Evolutionary conservation across 2,888 invertebrate genomes (phyloP), one percentile per base, ranked within the genome.

Genomic region (Incurvaria masculella): DNA sequence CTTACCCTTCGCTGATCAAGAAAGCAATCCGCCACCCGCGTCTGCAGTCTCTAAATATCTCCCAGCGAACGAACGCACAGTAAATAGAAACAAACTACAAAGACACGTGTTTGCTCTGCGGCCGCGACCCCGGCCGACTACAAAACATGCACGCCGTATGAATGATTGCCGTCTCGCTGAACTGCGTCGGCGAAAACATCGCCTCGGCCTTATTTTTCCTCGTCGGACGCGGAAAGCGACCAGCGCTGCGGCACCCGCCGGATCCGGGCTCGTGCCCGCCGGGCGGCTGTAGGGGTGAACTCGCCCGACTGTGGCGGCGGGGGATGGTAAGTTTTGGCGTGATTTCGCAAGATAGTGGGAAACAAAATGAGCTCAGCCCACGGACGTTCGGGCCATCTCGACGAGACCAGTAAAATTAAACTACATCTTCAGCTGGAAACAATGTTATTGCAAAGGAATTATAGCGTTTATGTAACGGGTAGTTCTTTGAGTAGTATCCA

Each of bases 321-420:
- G 62, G 60, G 59, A 64, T 64, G 66, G 66, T 62, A 62, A 63
- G 64, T 68, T 69, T 70, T 68, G 66, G 67, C 66, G 68, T 66
- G 61, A 66, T 68, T 65, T 68, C 65, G 70, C 68, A 75, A 73
- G 72, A 75, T 70, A 74, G 72, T 71, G 73, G 72, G 72, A 72
- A 71, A 75, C 73, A 72, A 73, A 75, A 78, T 76, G 76, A 74
- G 69, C 73, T 72, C 68, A 71, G 71, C 70, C 65, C 40, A 60
- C 56, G n/a, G 45, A n/a, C n/a, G n/a, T n/a, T n/a, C n/a, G n/a
- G n/a, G n/a, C n/a, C n/a, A n/a, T n/a, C n/a, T n/a, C n/a, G n/a
- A n/a, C n/a, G n/a, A n/a, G n/a, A n/a, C n/a, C n/a, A n/a, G n/a
- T n/a, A n/a, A n/a, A n/a, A n/a, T n/a, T n/a, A n/a, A n/a, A n/a